phyloP scores from a whole-genome alignment of 2,797 vertebrate species.

The Molothrus aeneus region DNA sequence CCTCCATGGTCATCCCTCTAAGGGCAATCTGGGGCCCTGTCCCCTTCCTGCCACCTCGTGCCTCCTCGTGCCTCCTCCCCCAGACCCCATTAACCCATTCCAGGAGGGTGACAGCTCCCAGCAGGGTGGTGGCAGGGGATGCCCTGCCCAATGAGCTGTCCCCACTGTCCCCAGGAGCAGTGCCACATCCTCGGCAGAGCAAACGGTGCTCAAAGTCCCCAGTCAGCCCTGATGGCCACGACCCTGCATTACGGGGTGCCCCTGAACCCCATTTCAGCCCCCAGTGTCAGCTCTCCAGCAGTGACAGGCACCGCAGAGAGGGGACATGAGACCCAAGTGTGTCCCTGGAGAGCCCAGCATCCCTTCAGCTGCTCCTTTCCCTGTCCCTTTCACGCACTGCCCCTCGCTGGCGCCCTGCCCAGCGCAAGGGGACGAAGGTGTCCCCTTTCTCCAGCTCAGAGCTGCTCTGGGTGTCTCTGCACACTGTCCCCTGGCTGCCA shows the following conservation, averaged over 20 bases:
- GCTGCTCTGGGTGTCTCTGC: neutral
- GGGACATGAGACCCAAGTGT: fast-evolving
- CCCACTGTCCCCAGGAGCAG: neutral
- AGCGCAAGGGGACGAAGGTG: neutral
- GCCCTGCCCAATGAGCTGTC: fast-evolving
- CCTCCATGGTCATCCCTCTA: neutral
- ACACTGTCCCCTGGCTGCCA: neutral
- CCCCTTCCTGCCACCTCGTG: neutral
- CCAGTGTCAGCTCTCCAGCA: neutral
- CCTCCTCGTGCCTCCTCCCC: too few species aligned
- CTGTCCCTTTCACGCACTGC: neutral
- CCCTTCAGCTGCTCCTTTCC: neutral
- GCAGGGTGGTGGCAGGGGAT: neutral
- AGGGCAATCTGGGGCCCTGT: neutral
- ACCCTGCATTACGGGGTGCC: neutral
- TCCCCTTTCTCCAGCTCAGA: neutral
- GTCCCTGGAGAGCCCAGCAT: neutral
- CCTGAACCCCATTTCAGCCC: neutral
- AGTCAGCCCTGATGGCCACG: neutral
- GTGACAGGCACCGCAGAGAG: neutral
- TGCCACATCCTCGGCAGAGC: neutral
- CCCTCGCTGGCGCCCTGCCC: neutral
- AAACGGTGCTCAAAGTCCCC: fast-evolving
- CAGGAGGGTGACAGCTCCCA: neutral
- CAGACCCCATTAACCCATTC: neutral